Conservation (phyloP, 1,140 invertebrate genomes). For the Anastrepha obliqua region DNA sequence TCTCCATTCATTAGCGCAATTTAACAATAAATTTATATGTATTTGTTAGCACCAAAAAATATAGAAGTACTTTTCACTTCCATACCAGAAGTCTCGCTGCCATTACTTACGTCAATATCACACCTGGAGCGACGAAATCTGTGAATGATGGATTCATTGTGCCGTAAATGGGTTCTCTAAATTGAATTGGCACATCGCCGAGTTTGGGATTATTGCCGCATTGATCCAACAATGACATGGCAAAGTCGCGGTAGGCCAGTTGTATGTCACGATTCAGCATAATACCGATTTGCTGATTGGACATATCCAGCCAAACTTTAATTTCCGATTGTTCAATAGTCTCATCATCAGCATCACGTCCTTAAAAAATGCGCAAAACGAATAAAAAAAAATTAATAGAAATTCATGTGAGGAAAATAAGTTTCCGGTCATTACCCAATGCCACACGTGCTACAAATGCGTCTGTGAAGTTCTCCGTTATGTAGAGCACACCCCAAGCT, state of each 20-base stretch:
- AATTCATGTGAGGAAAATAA: not conserved
- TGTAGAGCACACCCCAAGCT: constrained; percentile 90
- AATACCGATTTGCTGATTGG: constrained; percentile 93
- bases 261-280: constrained; percentile 88
- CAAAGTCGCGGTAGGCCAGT: constrained; percentile 86
- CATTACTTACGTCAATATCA: constrained; percentile 89
- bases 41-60: too few relatives aligned
- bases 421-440: constrained; percentile 74
- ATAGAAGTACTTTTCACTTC: not conserved
- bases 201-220: constrained; percentile 87
- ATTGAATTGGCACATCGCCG: constrained; percentile 88
- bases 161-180: constrained; percentile 91
- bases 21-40: too few relatives aligned
- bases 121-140: constrained; percentile 95
- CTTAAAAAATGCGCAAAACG: constrained; percentile 61
- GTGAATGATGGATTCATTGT: constrained; percentile 91
- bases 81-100: not conserved
- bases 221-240: constrained; percentile 81
- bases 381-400: constrained; percentile 55
- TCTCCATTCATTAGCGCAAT: too few relatives aligned
- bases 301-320: constrained; percentile 91
- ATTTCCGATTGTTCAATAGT: constrained; percentile 89
- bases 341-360: constrained; percentile 82
- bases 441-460: constrained; percentile 84
- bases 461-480: constrained; percentile 90